Evolutionary conservation across 2,113 vertebrate genomes (phyloP), one percentile per base, ranked within the genome.

Genomic region (Callospermophilus lateralis): DNA sequence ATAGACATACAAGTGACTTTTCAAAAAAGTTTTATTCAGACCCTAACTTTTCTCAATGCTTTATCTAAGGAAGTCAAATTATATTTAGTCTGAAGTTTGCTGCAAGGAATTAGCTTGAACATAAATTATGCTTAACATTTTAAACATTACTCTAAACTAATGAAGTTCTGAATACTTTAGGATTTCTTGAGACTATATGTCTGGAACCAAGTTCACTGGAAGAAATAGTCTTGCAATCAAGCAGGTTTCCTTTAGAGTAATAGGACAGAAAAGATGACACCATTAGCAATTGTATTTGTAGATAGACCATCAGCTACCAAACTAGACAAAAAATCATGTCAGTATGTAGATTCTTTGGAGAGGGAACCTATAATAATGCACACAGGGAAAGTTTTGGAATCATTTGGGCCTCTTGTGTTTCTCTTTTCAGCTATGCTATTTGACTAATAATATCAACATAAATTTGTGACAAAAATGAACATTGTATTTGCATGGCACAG

Each of bases 1-100:
- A 80, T 85, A 90, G 39, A 39, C 61, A 42, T 9, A n/a, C 34
- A 39, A n/a, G 2, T 76, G 34, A 84, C 61, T 61, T 34, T 65
- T 8, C 5, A 68, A 68, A 70, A 70, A 42, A 91, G 26, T 88
- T 93, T 88, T 72, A 68, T 91, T 58, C 76, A 93, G 90, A 37
- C 8, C 1, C 8, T 86, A 93, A 95, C 86, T 51, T 45, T 87
- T 77, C 74, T 89, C 85, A 34, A 32, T 55, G 17, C 15, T 77
- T 86, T 95, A 73, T 88, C 34, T 76, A 81, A 95, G 67, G 53
- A 55, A 90, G 7, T 58, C 45, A 80, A 83, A 34, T 63, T 90
- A 32, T 86, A 81, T 87, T 96, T 94, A 73, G 39, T 61, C 67
- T 34, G 20, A 63, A 78, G 16, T 15, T 81, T 87, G 45, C 51